Conservation (phyloP, 2,888 invertebrate species). For the Eupithecia exiguata region DNA sequence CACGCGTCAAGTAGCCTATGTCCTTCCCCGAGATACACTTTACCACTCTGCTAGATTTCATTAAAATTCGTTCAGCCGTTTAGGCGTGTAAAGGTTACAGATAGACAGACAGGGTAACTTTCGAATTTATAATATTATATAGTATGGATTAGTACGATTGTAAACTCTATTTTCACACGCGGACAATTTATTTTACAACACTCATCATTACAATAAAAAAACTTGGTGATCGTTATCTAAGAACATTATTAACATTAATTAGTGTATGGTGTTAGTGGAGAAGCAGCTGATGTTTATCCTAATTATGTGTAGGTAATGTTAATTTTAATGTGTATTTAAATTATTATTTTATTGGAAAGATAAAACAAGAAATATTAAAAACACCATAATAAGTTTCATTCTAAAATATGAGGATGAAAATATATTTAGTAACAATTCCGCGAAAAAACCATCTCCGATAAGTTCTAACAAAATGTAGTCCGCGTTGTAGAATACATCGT, state of each 20-base stretch:
- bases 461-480: no score
- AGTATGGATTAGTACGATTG: neutral
- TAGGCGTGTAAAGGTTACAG: no score
- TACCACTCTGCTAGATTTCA: no score
- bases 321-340: neutral
- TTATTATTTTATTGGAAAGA: neutral
- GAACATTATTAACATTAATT: constrained; percentile 5
- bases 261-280: neutral
- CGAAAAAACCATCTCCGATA: no score
- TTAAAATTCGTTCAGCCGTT: no score
- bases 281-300: constrained; percentile 4
- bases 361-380: neutral
- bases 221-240: neutral
- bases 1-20: no score
- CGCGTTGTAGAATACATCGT: no score
- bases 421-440: no score
- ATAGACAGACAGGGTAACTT: neutral
- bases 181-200: neutral
- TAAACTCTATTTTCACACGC: neutral
- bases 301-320: constrained; percentile 7
- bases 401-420: no score
- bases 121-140: neutral
- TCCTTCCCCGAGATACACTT: no score
- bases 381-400: no score
- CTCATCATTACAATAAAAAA: neutral